Percentiles rank a stretch among this genome's conserved stretches.
phyloP scores from a whole-genome alignment of 1,140 invertebrate genomes.

The Cotesia vestalis region DNA sequence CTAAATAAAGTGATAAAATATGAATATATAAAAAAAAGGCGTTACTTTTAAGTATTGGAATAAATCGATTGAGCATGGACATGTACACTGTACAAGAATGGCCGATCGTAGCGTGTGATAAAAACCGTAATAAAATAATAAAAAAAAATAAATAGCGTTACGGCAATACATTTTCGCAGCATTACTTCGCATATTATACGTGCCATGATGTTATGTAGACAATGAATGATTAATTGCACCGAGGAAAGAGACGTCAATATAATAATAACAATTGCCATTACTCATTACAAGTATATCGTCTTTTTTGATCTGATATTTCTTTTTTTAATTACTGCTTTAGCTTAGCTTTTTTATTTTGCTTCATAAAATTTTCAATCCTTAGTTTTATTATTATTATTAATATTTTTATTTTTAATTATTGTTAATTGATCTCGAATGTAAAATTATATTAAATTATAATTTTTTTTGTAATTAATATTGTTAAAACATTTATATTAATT shows the following conservation, averaged over 20 bases:
- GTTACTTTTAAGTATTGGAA: slow-evolving; percentile 10
- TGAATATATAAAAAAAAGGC: not conserved
- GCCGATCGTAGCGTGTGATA: slow-evolving; percentile 33
- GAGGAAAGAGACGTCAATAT: not conserved
- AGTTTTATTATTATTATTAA: no score
- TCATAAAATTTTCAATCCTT: no score
- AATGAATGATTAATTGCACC: not conserved
- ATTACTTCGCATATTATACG: slow-evolving; percentile 6
- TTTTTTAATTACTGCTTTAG: not conserved
- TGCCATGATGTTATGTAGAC: not conserved
- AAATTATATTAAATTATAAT: no score
- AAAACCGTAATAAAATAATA: not conserved
- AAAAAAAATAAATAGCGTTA: slow-evolving; percentile 8
- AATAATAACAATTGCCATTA: not conserved
- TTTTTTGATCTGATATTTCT: not conserved
- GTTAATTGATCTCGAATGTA: no score
- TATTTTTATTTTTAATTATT: no score
- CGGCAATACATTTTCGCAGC: slow-evolving; percentile 13
- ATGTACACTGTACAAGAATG: not conserved
- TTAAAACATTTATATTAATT: no score
- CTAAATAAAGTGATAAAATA: not conserved
- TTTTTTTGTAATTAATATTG: no score
- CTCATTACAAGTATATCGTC: not conserved
- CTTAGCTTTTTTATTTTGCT: no score
- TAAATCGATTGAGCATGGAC: slow-evolving; percentile 17